Percentiles rank a stretch among this genome's conserved stretches.
Evolutionary conservation across 2,888 invertebrate species (phyloP).

Genomic region (Sacculina carcini): DNA sequence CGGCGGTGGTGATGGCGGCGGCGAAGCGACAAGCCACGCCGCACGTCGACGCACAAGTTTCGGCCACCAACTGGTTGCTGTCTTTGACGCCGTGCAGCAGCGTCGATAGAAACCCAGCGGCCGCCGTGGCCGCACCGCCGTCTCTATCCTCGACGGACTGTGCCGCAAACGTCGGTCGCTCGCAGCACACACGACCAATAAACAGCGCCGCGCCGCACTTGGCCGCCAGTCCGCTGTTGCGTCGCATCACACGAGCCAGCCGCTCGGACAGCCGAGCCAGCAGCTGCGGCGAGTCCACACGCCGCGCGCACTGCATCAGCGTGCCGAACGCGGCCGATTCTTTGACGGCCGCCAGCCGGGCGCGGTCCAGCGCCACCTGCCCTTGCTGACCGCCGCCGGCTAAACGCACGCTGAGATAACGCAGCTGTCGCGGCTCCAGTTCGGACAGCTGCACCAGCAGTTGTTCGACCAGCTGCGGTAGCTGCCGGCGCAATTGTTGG

Average conservation of each 20-base stretch:
- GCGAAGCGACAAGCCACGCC: conserved; percentile 58
- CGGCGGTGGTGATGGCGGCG: conserved; percentile 41
- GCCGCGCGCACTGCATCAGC: conserved; percentile 47
- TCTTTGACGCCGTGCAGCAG: conserved; percentile 53
- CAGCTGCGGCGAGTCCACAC: conserved; percentile 44
- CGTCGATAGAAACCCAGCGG: conserved; percentile 25
- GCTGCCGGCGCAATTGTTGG: conserved; percentile 46
- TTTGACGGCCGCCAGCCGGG: conserved; percentile 50
- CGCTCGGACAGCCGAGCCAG: conserved; percentile 37
- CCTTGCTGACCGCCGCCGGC: conserved; percentile 33
- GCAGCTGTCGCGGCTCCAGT: conserved; percentile 48
- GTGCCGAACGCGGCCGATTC: conserved; percentile 70
- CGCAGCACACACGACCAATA: conserved; percentile 20
- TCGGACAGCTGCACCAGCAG: conserved; percentile 64
- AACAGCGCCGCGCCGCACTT: conserved; percentile 34
- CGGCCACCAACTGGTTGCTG: conserved; percentile 52
- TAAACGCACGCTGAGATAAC: conserved; percentile 46
- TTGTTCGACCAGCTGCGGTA: conserved; percentile 52
- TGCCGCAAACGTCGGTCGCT: conserved; percentile 26
- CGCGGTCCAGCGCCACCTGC: conserved; percentile 47
- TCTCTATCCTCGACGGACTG: conserved; percentile 26
- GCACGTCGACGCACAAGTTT: conserved; percentile 53
- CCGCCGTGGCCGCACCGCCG: not conserved
- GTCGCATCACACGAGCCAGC: too few species aligned
- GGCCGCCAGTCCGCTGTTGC: conserved; percentile 53